Evolutionary conservation across 2,797 vertebrate genomes (phyloP), one percentile per base, ranked within the genome.

Genomic region (Macropodus opercularis): DNA sequence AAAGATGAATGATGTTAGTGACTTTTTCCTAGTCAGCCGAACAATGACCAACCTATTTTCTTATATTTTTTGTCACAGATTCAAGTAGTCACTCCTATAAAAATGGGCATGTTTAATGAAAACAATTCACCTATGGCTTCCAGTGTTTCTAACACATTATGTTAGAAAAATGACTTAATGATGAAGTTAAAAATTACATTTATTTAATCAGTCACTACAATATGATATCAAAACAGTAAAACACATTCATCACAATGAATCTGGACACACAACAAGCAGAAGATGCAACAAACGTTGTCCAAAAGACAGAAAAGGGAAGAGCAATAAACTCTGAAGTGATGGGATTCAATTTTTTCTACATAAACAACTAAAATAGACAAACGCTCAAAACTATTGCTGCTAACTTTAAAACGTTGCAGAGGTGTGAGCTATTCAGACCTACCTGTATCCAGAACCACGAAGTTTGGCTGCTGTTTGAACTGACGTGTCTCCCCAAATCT

Each of bases 401-500:
- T 34, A 3, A 21, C 21, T 50, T 48, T 23, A 29, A 38, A 57
- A 19, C 17, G 49, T 11, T 41, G 24, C 22, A 46, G 51, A 62
- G 19, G 31, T 50, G 21, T 47, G 15, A 65, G 6, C 15, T 55
- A 26, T 64, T 5, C 32, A 27, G 4, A 18, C 85, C 72, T 84
- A 90, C 89, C 85, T 86, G n/a, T 79, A 17, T 75, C 39, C 60
- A 55, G 53, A 80, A 26, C 40, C 24, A 27, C 51, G 40, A 26
- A 10, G 13, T 32, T 22, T 6, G 44, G 24, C 24, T 19, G 47
- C 47, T 19, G 17, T 43, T 63, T 13, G 6, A 48, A 34, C 13
- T 38, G 17, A 66, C 55, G 21, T 54, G 57, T 63, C 43, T 62
- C 54, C 51, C 18, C 53, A 24, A 47, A 47, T 32, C 35, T 24